Evolutionary conservation across 1,140 invertebrate genomes (phyloP), one percentile per base, ranked within the genome.

Genomic region (Drosophila mauritiana): DNA sequence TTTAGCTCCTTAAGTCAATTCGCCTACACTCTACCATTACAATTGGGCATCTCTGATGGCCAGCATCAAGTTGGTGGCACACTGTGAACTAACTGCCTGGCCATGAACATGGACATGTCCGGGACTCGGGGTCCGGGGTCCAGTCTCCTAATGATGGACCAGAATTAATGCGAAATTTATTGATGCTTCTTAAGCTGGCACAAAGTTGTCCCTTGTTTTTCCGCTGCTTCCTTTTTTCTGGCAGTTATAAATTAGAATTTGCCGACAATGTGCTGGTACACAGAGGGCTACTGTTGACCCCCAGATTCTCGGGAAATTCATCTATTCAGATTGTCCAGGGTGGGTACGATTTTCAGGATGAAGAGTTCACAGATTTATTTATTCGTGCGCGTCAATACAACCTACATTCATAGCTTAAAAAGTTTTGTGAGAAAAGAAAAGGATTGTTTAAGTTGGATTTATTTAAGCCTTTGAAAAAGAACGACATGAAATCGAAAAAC

Each of bases 141-240:
- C 49, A 45, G 53, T 52, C 54, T 49, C 22, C 52, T 58, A 69
- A 75, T 84, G 73, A 70, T 67, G 78, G 20, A 51, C 62, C 65
- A 46, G 62, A 65, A 73, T 83, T 83, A 86, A 89, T 88, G 82
- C 64, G 70, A 88, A 80, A 88, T 80, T 86, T 88, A 88, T 89
- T 76, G 83, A 79, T 77, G 63, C 65, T 46, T 51, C 62, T 46
- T 65, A 57, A 55, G 55, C 49, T 61, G 52, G 61, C 61, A 59
- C 64, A 80, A 80, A 72, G 65, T 72, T 72, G n/a, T 31, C 34
- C 36, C 61, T 37, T 63, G 42, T 74, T 55, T 48, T 74, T 68
- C 52, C 49, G 49, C 39, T 57, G 34, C 15, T 70, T 70, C 39
- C 64, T 53, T 64, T 81, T 77, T 88, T 82, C 48, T 83, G 84